Conservation (phyloP, 2,113 vertebrate species). For the Gallinago undulata region DNA sequence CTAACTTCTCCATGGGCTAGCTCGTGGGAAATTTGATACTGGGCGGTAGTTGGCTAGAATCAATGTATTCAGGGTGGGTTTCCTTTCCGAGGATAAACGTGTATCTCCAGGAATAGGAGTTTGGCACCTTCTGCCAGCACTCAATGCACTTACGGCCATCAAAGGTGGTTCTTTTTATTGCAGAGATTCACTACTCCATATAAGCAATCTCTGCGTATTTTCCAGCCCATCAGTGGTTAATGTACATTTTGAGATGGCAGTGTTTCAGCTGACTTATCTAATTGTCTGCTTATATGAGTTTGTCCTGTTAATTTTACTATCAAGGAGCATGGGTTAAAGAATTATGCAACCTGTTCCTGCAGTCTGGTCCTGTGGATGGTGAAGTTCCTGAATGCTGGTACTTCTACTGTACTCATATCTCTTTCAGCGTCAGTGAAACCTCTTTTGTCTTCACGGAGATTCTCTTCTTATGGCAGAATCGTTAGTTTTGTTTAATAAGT, state of each 20-base stretch:
- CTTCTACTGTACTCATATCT: neutral
- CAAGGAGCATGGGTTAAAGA: neutral
- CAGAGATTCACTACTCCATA: neutral
- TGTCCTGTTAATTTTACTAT: neutral
- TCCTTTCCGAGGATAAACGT: constrained; percentile 45
- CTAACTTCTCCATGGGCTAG: neutral
- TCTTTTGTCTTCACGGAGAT: neutral
- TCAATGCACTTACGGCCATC: neutral
- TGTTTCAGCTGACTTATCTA: neutral
- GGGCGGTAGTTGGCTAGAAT: constrained; percentile 20
- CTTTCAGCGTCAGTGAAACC: neutral
- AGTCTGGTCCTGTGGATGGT: neutral
- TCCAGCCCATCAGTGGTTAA: neutral
- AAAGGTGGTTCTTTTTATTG: neutral
- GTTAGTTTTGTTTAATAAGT: neutral
- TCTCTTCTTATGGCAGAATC: neutral
- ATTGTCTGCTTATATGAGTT: neutral
- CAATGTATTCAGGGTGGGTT: constrained; percentile 42
- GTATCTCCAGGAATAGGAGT: neutral
- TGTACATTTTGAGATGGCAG: neutral
- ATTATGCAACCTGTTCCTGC: neutral
- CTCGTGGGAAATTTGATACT: neutral
- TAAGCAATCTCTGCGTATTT: neutral
- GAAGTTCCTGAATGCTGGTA: neutral
- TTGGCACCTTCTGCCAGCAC: neutral